Conservation (phyloP, 2,888 invertebrate genomes). For the Phlogophora meticulosa region DNA sequence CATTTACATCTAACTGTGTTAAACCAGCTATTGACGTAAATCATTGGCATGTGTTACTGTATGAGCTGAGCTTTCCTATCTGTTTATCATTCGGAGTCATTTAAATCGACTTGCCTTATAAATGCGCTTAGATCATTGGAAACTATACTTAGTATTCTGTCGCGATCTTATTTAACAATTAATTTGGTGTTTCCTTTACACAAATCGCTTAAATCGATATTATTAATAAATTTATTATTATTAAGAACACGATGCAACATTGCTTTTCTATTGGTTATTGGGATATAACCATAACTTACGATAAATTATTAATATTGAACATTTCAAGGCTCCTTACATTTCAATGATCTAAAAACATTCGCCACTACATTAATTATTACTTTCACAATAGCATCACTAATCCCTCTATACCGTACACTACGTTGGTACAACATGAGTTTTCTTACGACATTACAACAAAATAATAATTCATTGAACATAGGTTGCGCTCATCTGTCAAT, state of each 20-base stretch:
- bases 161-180: constrained; percentile 34
- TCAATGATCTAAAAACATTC: constrained; percentile 69
- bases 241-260: constrained; percentile 62
- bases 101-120: constrained; percentile 47
- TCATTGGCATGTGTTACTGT: constrained; percentile 72
- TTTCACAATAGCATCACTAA: constrained; percentile 52
- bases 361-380: constrained; percentile 56
- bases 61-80: constrained; percentile 58
- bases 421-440: constrained; percentile 40
- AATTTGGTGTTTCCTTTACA: constrained; percentile 55
- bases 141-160: constrained; percentile 42
- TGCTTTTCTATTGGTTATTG: constrained; percentile 61
- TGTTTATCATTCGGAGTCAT: constrained; percentile 46
- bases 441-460: constrained; percentile 24
- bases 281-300: constrained; percentile 61
- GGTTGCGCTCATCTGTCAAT: constrained; percentile 26
- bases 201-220: constrained; percentile 50
- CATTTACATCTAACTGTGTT: constrained; percentile 71
- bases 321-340: constrained; percentile 66
- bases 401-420: constrained; percentile 28
- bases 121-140: constrained; percentile 70
- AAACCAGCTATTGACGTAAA: constrained; percentile 67
- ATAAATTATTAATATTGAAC: constrained; percentile 65
- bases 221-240: constrained; percentile 46
- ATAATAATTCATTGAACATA: constrained; percentile 30